Evolutionary conservation across 2,888 invertebrate species (phyloP), one percentile per base, ranked within the genome.

Genomic region (Nemapogon koenigi): DNA sequence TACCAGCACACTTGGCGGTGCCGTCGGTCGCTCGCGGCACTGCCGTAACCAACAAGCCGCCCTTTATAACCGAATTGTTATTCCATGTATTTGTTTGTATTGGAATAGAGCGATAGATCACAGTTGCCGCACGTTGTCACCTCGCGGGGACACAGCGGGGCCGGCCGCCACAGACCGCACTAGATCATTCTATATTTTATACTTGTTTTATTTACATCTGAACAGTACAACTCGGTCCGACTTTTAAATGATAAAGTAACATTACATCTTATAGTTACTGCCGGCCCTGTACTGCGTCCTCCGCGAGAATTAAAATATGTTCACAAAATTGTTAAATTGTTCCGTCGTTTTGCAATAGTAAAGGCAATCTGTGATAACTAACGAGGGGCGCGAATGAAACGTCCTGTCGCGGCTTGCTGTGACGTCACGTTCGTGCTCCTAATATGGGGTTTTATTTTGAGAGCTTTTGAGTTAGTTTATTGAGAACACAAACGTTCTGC

Each of bases 371-470:
- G 28, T n/a, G n/a, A 4, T 13, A 13, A 27, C 28, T 46, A 59
- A 69, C 58, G 46, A 68, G 67, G 49, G 52, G 49, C 55, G 49
- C 66, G 52, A 66, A 67, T 67, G 58, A 42, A 51, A 52, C 57
- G 59, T 56, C 51, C 62, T n/a, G 67, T 60, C 47, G 48, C 57
- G 71, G 71, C 70, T 76, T 73, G 70, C 61, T n/a, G n/a, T 58
- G 61, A 53, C 46, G 54, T 56, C 46, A 47, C 59, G 63, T 68
- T 69, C 51, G 57, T 59, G 50, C 52, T 57, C 61, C 68, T 68
- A 51, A 54, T 10, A 3, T 3, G 65, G 65, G 57, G 40, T 39
- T 46, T 49, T 46, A 48, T 54, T 56, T 47, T 49, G 62, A 62
- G 70, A 57, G 65, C 54, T 50, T 57, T 59, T 50, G 42, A 51